Conservation (phyloP, 2,888 invertebrate species). For the Campoplex nolae region DNA sequence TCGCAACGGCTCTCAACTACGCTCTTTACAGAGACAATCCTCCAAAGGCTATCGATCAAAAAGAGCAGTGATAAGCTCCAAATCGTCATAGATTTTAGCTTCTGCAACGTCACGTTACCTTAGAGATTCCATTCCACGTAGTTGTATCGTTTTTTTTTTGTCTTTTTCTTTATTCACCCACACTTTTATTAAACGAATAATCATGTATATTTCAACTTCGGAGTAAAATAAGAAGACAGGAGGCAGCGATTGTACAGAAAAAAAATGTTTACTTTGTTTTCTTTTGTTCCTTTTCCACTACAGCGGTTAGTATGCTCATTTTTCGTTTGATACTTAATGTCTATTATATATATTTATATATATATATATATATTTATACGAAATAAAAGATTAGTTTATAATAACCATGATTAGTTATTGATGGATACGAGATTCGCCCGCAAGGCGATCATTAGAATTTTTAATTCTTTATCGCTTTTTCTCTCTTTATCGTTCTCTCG, state of each 20-base stretch:
- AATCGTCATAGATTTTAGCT: neutral
- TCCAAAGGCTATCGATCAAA: constrained; percentile 76
- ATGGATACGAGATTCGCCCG: constrained; percentile 69
- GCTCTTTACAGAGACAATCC: constrained; percentile 88
- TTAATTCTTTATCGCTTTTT: constrained; percentile 63
- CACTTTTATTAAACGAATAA: neutral
- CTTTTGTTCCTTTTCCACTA: constrained; percentile 54
- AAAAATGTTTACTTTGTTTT: constrained; percentile 62
- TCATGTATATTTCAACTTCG: neutral
- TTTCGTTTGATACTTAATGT: constrained; percentile 53
- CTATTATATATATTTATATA: constrained; percentile 18
- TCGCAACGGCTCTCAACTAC: constrained; percentile 90
- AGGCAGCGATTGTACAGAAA: constrained; percentile 56
- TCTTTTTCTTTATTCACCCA: neutral
- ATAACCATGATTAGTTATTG: constrained; percentile 69
- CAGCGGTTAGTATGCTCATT: constrained; percentile 78
- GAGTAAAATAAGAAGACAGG: neutral
- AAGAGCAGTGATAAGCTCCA: constrained; percentile 69
- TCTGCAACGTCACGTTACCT: neutral
- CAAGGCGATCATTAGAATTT: constrained; percentile 36
- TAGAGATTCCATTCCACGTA: constrained; percentile 2
- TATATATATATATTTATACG: constrained; percentile 70
- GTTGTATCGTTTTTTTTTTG: neutral
- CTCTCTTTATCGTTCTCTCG: constrained; percentile 68
- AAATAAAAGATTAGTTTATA: constrained; percentile 81